Evolutionary conservation across 2,113 vertebrate species (phyloP), one percentile per base, ranked within the genome.

Genomic region (Neolamprologus ventralis): DNA sequence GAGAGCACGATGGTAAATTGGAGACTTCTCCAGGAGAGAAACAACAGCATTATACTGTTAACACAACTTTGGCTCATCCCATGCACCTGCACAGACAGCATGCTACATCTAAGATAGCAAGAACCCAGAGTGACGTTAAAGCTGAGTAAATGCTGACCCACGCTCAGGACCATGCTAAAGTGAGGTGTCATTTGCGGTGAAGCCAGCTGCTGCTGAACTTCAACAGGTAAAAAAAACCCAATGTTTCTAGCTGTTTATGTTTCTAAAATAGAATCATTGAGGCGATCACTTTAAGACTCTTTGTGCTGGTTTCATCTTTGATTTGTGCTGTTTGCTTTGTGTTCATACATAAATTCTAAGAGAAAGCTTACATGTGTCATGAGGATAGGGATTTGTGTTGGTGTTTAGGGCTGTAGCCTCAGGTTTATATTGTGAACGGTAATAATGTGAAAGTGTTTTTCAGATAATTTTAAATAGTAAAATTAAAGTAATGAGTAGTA

Each of bases 1-100:
- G 53, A 55, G 21, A 55, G 53, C n/a, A 4, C 0, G 2, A 7
- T 55, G 54, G 54, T 1, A 55, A 55, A 0, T 23, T 55, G 21
- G 4, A 55, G 54, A 55, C 53, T 3, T 23, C 21, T 13, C 54
- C 21, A 55, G 4, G 54, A 55, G 6, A 26, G 6, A 55, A 26
- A 55, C 54, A 55, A 26, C 54, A 2, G 11, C 6, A 0, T 55
- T 23, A 26, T 55, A 55, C 54, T 7, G 53, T 55, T 55, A 55
- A 26, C 54, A 55, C 54, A 55, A 13, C 54, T 55, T 26, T 7
- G 21, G 54, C 1, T 55, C 0, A 0, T 55, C 21, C 11, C 6
- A 23, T 0, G 53, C 53, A 55, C 53, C 53, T 55, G 11, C 53
- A 55, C 21, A 23, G 11, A 0, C 11, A 23, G 21, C n/a, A 4